Conservation (phyloP, 2,113 vertebrate species). For the Aldabrachelys gigantea region DNA sequence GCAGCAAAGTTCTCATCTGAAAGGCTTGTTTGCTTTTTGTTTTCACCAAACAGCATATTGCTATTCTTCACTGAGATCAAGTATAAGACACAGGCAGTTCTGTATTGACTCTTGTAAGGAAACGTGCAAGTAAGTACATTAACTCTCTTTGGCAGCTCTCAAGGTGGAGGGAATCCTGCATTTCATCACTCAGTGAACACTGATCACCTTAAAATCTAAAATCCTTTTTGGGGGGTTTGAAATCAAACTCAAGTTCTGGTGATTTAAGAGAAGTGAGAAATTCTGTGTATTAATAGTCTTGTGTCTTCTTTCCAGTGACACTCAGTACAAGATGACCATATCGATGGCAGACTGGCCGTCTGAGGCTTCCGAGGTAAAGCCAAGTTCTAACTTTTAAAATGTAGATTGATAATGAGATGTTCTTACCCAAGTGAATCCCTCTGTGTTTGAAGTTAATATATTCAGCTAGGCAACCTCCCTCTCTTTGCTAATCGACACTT, state of each 20-base stretch:
- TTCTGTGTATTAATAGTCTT: not conserved
- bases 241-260: not conserved
- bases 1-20: not conserved
- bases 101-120: constrained; percentile 83
- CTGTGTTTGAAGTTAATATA: accelerated
- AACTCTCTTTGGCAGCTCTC: accelerated
- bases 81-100: constrained; percentile 67
- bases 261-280: accelerated
- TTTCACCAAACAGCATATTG: constrained; percentile 72
- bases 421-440: not conserved
- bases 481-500: not conserved
- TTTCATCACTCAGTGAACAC: not conserved
- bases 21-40: not conserved
- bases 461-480: not conserved
- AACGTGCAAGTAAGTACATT: constrained; percentile 82
- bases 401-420: not conserved
- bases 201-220: not conserved
- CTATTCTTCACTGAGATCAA: constrained; percentile 73
- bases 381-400: not conserved
- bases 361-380: constrained; percentile 80
- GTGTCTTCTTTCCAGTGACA: constrained; percentile 76
- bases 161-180: not conserved
- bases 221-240: accelerated
- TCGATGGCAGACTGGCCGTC: constrained; percentile 88
- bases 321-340: constrained; percentile 86